Base-by-base conservation (phyloP, 2,113 vertebrate species). In the Gyps fulvus region DNA sequence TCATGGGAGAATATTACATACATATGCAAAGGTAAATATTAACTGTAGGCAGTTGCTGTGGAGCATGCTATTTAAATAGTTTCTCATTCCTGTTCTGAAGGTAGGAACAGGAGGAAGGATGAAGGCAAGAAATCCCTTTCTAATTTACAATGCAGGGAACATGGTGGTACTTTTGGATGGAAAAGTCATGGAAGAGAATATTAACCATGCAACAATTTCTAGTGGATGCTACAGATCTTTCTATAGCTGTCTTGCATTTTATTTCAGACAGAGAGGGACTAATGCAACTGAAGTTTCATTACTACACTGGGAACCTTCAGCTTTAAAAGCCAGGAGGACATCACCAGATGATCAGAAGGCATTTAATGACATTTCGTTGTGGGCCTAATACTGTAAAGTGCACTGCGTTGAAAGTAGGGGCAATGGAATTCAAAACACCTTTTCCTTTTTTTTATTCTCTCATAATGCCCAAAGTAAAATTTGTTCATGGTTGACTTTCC, bases 1-100 rank as follows among this genome's bases (percentile, higher is more conserved):
- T 95, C 83, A 5, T 99, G 98, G 99, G 98, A 97, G 81, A 92
- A 93, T 43, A 95, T 97, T 34, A 89, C 91, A 32, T 95, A 98
- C 2, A 5, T 96, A 83, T 99, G 99, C 76, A 83, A 96, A 98
- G 98, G 98, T 99, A 98, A 98, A 20, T 76, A 50, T 42, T 88
- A 47, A 47, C 29, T 79, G 10, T 29, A 72, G 6, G 40, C 73
- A 61, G 7, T 27, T 66, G 27, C 11, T 45, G 9, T 81, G 57
- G 27, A 25, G 4, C 31, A 5, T 83, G 21, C 21, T 86, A 6
- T 72, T 92, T 65, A 81, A 67, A 43, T 57, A 38, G 22, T 43
- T 74, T 69, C 22, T n/a, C 10, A 7, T 69, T 94, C 18, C n/a
- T 79, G 2, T 69, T 88, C 16, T 59, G 40, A 89, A 73, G 16